Conservation (phyloP, 2,113 vertebrate genomes). For the Gasterosteus aculeatus region DNA sequence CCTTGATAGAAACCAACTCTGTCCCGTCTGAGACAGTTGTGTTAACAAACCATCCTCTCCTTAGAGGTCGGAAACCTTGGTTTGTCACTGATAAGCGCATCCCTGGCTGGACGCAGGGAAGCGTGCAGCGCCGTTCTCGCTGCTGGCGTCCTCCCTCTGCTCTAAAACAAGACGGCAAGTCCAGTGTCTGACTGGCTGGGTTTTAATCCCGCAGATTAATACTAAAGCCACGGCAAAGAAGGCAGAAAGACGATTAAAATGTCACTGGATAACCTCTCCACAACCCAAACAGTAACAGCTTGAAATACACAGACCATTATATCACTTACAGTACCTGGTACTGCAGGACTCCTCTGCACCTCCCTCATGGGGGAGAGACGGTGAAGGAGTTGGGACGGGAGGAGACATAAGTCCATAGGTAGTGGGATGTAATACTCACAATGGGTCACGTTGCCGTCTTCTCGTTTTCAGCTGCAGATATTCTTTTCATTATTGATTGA, state of each 20-base stretch:
- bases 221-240: conserved; percentile 73
- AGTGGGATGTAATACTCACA: not conserved
- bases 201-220: conserved; percentile 79
- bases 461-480: not conserved
- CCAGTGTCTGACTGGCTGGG: conserved; percentile 63
- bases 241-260: conserved; percentile 82
- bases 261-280: conserved; percentile 78
- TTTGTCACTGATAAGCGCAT: conserved; percentile 52
- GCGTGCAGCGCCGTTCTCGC: conserved; percentile 25
- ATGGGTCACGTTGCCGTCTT: conserved; percentile 4
- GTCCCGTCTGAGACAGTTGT: conserved; percentile 9
- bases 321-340: conserved; percentile 73
- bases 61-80: conserved; percentile 34
- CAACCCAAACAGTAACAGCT: conserved; percentile 77
- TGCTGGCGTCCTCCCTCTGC: conserved; percentile 31
- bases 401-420: not conserved
- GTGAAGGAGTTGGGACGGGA: conserved; percentile 35
- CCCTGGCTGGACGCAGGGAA: conserved; percentile 19
- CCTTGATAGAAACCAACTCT: conserved; percentile 3
- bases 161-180: conserved; percentile 55
- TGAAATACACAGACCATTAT: conserved; percentile 66
- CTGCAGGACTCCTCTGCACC: conserved; percentile 52
- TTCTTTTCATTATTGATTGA: not conserved
- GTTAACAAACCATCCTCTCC: conserved; percentile 31
- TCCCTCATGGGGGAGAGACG: conserved; percentile 42